phyloP scores from a whole-genome alignment of 2,888 invertebrate genomes.

The Alviniconcha strummeri region DNA sequence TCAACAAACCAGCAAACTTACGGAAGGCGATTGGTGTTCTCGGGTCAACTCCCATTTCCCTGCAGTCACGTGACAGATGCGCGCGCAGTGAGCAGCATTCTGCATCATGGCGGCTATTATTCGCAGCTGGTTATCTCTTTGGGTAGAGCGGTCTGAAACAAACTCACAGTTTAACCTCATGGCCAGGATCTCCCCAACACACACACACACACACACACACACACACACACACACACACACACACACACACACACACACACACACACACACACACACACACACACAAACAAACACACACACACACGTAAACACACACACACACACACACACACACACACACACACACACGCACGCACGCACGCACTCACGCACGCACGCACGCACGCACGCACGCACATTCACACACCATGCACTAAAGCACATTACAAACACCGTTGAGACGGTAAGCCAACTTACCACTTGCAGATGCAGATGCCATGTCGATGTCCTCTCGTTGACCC shows the following conservation, averaged over 20 bases:
- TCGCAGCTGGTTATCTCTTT: too few species aligned
- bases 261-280: neutral
- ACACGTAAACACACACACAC: neutral
- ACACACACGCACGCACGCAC: neutral
- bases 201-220: slow-evolving; percentile 5
- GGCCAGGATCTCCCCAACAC: neutral
- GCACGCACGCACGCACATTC: neutral
- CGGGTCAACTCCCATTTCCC: neutral
- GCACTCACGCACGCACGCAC: neutral
- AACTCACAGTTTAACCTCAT: too few species aligned
- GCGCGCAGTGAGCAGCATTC: neutral
- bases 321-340: neutral
- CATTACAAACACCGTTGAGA: neutral
- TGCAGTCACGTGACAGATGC: slow-evolving; percentile 18
- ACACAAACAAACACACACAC: neutral
- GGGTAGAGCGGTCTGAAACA: too few species aligned
- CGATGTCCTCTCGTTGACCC: too few species aligned
- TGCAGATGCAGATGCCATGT: too few species aligned
- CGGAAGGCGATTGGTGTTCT: neutral
- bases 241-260: slow-evolving; percentile 3
- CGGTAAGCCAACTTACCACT: too few species aligned
- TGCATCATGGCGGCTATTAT: neutral
- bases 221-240: slow-evolving; percentile 5
- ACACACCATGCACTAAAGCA: neutral
- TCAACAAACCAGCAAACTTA: too few species aligned